These are phyloP conservation scores for Oryzias melastigma DNA, from an alignment of 2,113 vertebrate genomes.

Conservation along the genomic window DNA sequence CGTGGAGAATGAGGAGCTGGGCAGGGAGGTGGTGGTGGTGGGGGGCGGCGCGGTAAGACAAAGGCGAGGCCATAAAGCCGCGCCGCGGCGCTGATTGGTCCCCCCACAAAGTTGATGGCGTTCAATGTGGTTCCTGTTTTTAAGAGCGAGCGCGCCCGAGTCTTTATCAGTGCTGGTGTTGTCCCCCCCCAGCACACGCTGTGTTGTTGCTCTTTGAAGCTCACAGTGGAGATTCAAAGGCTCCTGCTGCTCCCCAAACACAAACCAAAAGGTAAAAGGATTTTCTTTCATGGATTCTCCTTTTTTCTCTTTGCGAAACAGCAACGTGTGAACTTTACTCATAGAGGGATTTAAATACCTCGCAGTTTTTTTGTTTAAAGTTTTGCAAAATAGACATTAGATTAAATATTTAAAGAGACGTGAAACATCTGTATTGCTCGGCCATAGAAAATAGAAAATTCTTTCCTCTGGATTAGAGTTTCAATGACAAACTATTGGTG, in stretches of 20 bases:
- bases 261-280: too few relatives aligned
- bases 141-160: constrained; percentile 30
- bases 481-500: too few relatives aligned
- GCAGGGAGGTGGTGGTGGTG: background rate
- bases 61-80: constrained; percentile 52
- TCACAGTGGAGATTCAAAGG: constrained; percentile 2
- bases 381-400: too few relatives aligned
- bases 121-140: constrained; percentile 37
- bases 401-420: too few relatives aligned
- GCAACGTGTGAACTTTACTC: background rate
- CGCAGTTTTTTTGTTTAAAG: background rate
- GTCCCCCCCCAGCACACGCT: constrained; percentile 4
- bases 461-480: too few relatives aligned
- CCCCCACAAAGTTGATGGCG: constrained; percentile 52
- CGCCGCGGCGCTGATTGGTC: constrained; percentile 68
- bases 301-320: background rate
- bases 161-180: constrained; percentile 24
- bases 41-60: constrained; percentile 42
- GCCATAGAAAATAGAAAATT: too few relatives aligned
- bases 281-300: background rate
- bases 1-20: constrained; percentile 40
- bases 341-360: background rate
- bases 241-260: background rate
- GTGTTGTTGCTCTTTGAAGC: background rate
- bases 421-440: too few relatives aligned